These are phyloP conservation scores for Cancer borealis DNA, from an alignment of 2,888 invertebrate species.

Conservation along the genomic window DNA sequence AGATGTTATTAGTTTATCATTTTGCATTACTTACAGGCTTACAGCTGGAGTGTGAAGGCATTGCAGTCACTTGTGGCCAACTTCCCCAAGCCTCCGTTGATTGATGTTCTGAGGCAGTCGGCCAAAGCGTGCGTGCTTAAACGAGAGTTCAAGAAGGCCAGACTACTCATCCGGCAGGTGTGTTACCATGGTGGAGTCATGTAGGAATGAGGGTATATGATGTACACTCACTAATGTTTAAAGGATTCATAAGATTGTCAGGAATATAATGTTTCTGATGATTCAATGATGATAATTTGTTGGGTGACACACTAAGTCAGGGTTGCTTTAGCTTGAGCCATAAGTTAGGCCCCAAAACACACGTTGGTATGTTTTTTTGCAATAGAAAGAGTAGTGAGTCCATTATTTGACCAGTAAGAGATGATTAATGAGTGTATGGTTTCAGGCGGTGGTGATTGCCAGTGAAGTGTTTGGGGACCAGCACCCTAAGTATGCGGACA, in stretches of 20 bases:
- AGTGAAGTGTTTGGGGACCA: slow-evolving; percentile 82
- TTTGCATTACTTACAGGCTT: slow-evolving; percentile 81
- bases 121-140: slow-evolving; percentile 94
- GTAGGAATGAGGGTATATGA: neutral
- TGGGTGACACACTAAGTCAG: neutral
- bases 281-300: neutral
- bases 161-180: slow-evolving; percentile 83
- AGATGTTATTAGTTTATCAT: slow-evolving; percentile 74
- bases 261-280: neutral
- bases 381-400: neutral
- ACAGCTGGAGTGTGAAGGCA: slow-evolving; percentile 89
- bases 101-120: slow-evolving; percentile 92
- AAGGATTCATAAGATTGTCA: neutral
- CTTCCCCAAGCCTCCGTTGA: slow-evolving; percentile 85
- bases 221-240: neutral
- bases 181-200: neutral
- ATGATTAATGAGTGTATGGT: slow-evolving; percentile 80
- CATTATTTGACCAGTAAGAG: neutral
- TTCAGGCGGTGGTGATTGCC: slow-evolving; percentile 89
- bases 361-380: too few relatives aligned
- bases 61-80: slow-evolving; percentile 84
- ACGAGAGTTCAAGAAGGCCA: slow-evolving; percentile 90
- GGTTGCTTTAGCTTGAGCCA: neutral
- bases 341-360: too few relatives aligned
- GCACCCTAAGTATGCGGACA: slow-evolving; percentile 92